Conservation (phyloP, 1,140 invertebrate genomes). For the Drosophila takahashii region DNA sequence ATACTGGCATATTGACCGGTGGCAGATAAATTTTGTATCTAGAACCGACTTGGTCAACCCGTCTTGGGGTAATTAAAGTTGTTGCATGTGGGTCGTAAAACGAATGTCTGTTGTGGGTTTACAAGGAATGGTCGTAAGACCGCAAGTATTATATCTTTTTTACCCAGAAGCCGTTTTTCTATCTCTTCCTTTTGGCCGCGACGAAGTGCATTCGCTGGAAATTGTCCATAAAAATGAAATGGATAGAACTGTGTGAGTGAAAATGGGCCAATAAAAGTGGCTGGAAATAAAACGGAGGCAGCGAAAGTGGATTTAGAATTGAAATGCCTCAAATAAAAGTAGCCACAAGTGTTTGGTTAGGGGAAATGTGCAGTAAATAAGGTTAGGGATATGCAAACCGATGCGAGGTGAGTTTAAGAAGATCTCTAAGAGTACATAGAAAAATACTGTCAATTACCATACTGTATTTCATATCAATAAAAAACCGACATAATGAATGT, state of each 20-base stretch:
- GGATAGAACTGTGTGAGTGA: slow-evolving; percentile 4
- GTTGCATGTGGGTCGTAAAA: slow-evolving; percentile 59
- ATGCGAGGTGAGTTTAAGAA: neutral
- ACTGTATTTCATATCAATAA: no score
- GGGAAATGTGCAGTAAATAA: slow-evolving; percentile 2
- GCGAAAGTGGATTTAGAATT: slow-evolving; percentile 41
- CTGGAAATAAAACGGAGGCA: slow-evolving; percentile 44
- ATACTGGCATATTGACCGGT: slow-evolving; percentile 1
- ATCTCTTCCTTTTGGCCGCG: neutral
- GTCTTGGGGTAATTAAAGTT: slow-evolving; percentile 56
- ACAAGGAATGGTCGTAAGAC: slow-evolving; percentile 47
- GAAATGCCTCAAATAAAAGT: slow-evolving; percentile 22
- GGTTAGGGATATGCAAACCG: neutral
- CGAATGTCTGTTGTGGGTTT: slow-evolving; percentile 45
- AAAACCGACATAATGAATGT: no score
- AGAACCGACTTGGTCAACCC: slow-evolving; percentile 29
- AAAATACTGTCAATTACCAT: no score
- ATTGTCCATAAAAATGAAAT: slow-evolving; percentile 55
- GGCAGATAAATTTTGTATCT: slow-evolving; percentile 17
- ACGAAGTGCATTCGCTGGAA: slow-evolving; percentile 53
- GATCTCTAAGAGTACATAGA: neutral
- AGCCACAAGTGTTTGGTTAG: slow-evolving; percentile 38
- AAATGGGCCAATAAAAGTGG: slow-evolving; percentile 60
- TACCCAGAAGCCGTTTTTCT: slow-evolving; percentile 41
- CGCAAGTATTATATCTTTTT: slow-evolving; percentile 40